phyloP scores from a whole-genome alignment of 2,888 invertebrate genomes.

The Troides aeacus region DNA sequence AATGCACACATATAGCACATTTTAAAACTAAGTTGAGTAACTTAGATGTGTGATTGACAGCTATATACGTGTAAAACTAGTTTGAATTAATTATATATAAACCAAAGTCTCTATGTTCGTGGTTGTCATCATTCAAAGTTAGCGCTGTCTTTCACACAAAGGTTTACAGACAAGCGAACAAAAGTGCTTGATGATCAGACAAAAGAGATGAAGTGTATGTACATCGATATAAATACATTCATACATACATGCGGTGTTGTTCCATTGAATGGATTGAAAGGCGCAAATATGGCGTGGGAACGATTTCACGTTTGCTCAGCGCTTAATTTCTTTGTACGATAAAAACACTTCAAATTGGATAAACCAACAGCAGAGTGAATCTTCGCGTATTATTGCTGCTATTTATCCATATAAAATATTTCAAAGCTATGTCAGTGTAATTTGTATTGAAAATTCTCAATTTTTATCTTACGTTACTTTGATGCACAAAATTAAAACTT shows the following conservation, averaged over 20 bases:
- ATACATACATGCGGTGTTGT: conserved; percentile 18
- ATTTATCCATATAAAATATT: conserved; percentile 5
- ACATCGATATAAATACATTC: conserved; percentile 32
- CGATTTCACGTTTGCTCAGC: conserved; percentile 45
- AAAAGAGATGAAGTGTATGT: conserved; percentile 45
- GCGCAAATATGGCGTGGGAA: conserved; percentile 67
- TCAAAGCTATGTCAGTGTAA: not conserved
- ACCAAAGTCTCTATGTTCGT: conserved; percentile 22
- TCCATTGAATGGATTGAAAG: conserved; percentile 51
- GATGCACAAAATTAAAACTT: not conserved
- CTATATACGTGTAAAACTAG: conserved; percentile 1
- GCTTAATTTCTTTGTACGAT: conserved; percentile 43
- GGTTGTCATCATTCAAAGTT: conserved; percentile 35
- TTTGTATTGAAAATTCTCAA: too few relatives aligned
- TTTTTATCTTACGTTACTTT: not conserved
- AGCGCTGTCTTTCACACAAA: conserved; percentile 57
- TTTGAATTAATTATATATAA: conserved; percentile 11
- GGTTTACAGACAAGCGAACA: conserved; percentile 51
- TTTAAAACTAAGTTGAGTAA: not conserved
- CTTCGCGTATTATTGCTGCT: conserved; percentile 32
- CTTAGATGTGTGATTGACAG: not conserved
- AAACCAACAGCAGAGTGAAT: conserved; percentile 49
- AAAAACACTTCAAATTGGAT: conserved; percentile 54
- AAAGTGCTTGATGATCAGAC: conserved; percentile 47
- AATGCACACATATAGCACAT: not conserved